Base-by-base conservation (phyloP, 2,113 vertebrate genomes). In the Scophthalmus maximus region DNA sequence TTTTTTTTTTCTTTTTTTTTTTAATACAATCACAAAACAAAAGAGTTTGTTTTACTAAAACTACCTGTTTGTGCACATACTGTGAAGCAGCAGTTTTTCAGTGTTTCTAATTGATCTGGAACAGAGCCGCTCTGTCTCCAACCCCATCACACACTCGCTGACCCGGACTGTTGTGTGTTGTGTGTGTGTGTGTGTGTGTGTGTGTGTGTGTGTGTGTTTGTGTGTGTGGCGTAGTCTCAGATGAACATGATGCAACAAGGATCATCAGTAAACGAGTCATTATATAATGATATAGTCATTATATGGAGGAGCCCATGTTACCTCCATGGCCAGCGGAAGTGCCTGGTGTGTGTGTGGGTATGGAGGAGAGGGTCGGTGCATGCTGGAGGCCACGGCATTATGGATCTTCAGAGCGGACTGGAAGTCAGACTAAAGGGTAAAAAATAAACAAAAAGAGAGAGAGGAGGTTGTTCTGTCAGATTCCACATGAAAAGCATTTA, bases 381-480 rank as follows among this genome's bases (percentile, higher is more conserved):
- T 99, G 87, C 96, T 95, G 71, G 92, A 86, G 14, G 96, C 96
- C 84, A 99, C 95, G 1, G 96, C 95, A 67, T 98, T 98, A 87
- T 99, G 96, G 88, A 99, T 97, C 90, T 92, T 97, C 90, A 99
- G 95, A 0, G 98, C 97, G 78, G 96, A 96, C 94, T 97, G 96
- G 91, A 99, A 99, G 89, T 98, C 97, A 38, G 88, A 91, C 89
- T 92, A 29, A 20, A 89, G 1, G 10, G 4, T n/a, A 40, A 12
- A 40, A 46, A 2, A 59, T n/a, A n/a, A n/a, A n/a, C n/a, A n/a
- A 60, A 46, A n/a, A 34, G 55, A 1, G 52, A 67, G 2, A 49
- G 9, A 66, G 5, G 14, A 57, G 7, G 11, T 56, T 18, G 1
- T n/a, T 46, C 6, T 23, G 29, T 66, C 7, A 68, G 40, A 26